A percentile compares a stretch with the other conserved stretches of the same genome.
These are phyloP conservation scores for Strigamia maritima DNA, from an alignment of 2,888 invertebrate species.

Conservation along the genomic window DNA sequence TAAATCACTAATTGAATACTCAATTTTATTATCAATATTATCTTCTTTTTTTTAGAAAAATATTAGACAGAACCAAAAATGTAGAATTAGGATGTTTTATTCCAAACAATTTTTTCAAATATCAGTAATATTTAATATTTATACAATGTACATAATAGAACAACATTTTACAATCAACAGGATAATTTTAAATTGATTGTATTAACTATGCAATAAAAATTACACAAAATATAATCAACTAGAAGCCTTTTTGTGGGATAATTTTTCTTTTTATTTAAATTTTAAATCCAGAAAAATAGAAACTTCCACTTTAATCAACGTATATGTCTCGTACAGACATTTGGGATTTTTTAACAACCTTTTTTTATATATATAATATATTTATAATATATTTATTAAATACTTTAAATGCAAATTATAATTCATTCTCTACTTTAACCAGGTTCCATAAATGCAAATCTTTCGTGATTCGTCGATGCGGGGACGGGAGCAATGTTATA, in stretches of 20 bases:
- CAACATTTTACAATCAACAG: background rate
- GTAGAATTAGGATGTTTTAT: background rate
- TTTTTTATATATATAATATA: background rate
- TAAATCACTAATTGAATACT: background rate
- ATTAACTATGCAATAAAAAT: background rate
- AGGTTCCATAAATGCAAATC: background rate
- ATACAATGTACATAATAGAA: background rate
- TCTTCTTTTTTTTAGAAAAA: too few relatives aligned
- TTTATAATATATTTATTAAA: background rate
- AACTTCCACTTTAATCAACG: background rate
- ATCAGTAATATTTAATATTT: background rate
- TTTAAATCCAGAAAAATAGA: background rate
- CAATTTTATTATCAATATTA: too few relatives aligned
- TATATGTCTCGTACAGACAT: background rate
- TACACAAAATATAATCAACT: background rate
- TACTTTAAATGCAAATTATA: background rate
- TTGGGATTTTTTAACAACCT: background rate
- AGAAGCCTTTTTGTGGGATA: background rate
- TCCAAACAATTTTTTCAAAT: background rate
- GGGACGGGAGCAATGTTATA: background rate
- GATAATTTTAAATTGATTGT: background rate
- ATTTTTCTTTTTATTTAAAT: background rate
- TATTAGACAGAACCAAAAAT: background rate
- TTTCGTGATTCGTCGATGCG: background rate
- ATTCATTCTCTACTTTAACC: background rate